Evolutionary conservation across 2,888 invertebrate species (phyloP).

Genomic region (Pseudococcus viburni): DNA sequence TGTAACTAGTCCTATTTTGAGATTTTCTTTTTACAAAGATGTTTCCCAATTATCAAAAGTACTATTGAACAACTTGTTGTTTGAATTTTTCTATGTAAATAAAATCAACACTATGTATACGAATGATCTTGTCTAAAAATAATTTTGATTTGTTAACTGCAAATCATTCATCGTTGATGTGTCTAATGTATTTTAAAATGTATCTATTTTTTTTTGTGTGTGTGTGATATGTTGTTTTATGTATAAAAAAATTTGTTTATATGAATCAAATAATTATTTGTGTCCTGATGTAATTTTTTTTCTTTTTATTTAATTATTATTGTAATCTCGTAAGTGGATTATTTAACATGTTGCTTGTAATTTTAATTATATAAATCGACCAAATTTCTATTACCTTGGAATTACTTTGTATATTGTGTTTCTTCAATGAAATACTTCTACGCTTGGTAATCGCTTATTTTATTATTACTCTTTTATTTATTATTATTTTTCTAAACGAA

Average conservation of each 20-base stretch:
- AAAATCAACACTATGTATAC: conserved; percentile 24
- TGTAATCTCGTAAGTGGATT: conserved; percentile 19
- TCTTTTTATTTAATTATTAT: conserved; percentile 10
- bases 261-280: conserved; percentile 32
- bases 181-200: not conserved
- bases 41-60: conserved; percentile 38
- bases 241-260: conserved; percentile 38
- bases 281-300: conserved; percentile 9
- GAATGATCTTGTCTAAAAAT: conserved; percentile 45
- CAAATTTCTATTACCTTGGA: conserved; percentile 42
- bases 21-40: not conserved
- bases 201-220: conserved; percentile 6
- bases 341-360: conserved; percentile 30
- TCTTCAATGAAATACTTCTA: not conserved
- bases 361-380: conserved; percentile 7
- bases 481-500: conserved; percentile 25
- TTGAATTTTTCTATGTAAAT: conserved; percentile 22
- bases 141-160: conserved; percentile 2
- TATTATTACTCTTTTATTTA: conserved; percentile 23
- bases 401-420: not conserved
- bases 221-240: conserved; percentile 54
- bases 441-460: not conserved
- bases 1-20: conserved; percentile 47
- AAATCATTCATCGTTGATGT: not conserved
- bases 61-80: not conserved